These are phyloP conservation scores for Andinoacara biseriatus DNA, from an alignment of 2,113 vertebrate species.

Conservation along the genomic window DNA sequence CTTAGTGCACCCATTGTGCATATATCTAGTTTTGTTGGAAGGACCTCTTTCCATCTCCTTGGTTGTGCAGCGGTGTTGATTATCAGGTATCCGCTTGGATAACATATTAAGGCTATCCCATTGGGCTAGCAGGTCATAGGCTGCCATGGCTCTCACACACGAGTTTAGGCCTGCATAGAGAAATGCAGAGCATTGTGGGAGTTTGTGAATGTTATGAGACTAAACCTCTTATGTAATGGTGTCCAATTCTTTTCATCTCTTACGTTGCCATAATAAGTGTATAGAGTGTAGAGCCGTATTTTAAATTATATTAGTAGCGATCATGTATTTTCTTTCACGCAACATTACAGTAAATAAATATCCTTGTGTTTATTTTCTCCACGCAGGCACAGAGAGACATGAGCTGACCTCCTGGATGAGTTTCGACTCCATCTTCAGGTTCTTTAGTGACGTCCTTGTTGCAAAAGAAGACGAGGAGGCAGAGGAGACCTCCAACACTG, in stretches of 20 bases:
- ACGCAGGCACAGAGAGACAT: constrained; percentile 93
- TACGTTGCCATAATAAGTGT: not conserved
- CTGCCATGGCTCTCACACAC: constrained; percentile 66
- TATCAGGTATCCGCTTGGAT: constrained; percentile 75
- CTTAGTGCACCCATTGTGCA: constrained; percentile 79
- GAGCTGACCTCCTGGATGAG: constrained; percentile 97
- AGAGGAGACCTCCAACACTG: constrained; percentile 79
- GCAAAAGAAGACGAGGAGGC: constrained; percentile 81
- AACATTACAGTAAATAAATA: not conserved
- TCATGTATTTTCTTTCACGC: not conserved
- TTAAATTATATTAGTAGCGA: not conserved
- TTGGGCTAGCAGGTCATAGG: constrained; percentile 69
- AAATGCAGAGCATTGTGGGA: constrained; percentile 27
- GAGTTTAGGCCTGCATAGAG: constrained; percentile 15
- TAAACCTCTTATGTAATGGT: not conserved
- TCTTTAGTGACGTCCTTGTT: constrained; percentile 86
- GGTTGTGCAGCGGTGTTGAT: constrained; percentile 60
- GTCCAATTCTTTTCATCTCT: not conserved
- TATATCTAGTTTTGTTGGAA: constrained; percentile 70
- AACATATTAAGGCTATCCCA: constrained; percentile 68
- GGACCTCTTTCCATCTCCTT: constrained; percentile 40
- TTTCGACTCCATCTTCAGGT: constrained; percentile 92
- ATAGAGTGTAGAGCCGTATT: not conserved
- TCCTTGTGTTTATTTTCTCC: constrained; percentile 25
- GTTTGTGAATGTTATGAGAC: not conserved